phyloP scores from a whole-genome alignment of 2,113 vertebrate genomes.

The Scortum barcoo region DNA sequence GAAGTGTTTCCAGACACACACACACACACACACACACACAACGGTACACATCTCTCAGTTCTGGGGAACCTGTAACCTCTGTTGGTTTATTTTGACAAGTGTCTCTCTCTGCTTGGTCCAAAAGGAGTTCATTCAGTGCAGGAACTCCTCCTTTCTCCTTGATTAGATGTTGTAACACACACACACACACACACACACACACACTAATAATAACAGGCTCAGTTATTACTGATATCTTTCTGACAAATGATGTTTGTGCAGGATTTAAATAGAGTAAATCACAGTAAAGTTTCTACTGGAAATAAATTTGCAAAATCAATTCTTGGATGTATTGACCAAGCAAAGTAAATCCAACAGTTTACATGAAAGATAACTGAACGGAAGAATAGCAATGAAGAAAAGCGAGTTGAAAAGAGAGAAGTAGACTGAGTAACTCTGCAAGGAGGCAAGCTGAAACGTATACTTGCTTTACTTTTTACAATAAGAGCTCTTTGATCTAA shows the following conservation, averaged over 20 bases:
- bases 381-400: too few relatives aligned
- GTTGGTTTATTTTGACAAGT: slow-evolving; percentile 33
- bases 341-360: too few relatives aligned
- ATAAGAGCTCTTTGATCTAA: too few relatives aligned
- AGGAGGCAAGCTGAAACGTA: too few relatives aligned
- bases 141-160: not conserved
- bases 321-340: too few relatives aligned
- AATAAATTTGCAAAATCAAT: not conserved
- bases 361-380: too few relatives aligned
- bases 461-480: too few relatives aligned
- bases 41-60: not conserved
- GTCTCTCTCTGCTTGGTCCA: not conserved
- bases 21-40: slow-evolving; percentile 11
- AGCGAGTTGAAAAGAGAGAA: too few relatives aligned
- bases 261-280: not conserved
- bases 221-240: not conserved
- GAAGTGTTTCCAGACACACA: not conserved
- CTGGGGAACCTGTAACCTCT: slow-evolving; percentile 13
- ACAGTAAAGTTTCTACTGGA: not conserved
- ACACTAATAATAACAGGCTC: not conserved
- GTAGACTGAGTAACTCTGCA: too few relatives aligned
- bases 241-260: not conserved
- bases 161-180: slow-evolving; percentile 5
- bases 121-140: slow-evolving; percentile 16
- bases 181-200: not conserved